Percentiles rank a stretch among this genome's conserved stretches.
phyloP scores from a whole-genome alignment of 64 coral and sea anemone genomes.

The Montipora foliosa region DNA sequence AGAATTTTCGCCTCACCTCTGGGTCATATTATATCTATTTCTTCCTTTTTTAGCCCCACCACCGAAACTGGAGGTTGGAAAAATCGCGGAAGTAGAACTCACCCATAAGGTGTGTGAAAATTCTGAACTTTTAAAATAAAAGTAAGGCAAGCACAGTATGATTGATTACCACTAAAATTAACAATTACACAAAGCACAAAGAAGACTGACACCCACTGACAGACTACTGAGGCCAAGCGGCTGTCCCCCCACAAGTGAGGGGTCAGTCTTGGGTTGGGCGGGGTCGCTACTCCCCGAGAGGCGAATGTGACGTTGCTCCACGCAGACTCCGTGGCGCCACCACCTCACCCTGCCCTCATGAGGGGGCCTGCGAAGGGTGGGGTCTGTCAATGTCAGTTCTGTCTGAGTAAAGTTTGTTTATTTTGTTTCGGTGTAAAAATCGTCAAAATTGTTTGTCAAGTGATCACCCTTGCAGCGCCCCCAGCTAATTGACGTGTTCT shows the following conservation, averaged over 20 bases:
- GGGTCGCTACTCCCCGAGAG: slow-evolving; percentile 59
- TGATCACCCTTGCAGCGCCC: slow-evolving; percentile 5
- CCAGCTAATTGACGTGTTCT: not conserved
- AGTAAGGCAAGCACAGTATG: not conserved
- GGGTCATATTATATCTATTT: too few species aligned
- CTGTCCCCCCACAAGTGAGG: not conserved
- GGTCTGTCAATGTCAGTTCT: not conserved
- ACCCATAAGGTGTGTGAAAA: too few species aligned
- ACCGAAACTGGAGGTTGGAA: too few species aligned
- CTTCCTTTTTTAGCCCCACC: too few species aligned
- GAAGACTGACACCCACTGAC: slow-evolving; percentile 25
- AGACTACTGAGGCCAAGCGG: slow-evolving; percentile 38
- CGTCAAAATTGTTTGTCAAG: slow-evolving; percentile 7
- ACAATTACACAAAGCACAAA: not conserved
- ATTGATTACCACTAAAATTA: not conserved
- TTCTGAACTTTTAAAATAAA: too few species aligned
- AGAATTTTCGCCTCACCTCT: too few species aligned
- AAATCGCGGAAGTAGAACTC: too few species aligned
- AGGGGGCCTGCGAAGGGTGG: not conserved
- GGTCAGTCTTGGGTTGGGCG: slow-evolving; percentile 46
- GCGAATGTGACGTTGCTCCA: slow-evolving; percentile 61
- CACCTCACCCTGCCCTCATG: slow-evolving; percentile 54
- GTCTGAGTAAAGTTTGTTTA: slow-evolving; percentile 5
- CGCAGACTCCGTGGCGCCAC: slow-evolving; percentile 61
- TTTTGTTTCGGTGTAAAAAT: not conserved